Base-by-base conservation (phyloP, 2,113 vertebrate species). In the Tauraco erythrolophus region DNA sequence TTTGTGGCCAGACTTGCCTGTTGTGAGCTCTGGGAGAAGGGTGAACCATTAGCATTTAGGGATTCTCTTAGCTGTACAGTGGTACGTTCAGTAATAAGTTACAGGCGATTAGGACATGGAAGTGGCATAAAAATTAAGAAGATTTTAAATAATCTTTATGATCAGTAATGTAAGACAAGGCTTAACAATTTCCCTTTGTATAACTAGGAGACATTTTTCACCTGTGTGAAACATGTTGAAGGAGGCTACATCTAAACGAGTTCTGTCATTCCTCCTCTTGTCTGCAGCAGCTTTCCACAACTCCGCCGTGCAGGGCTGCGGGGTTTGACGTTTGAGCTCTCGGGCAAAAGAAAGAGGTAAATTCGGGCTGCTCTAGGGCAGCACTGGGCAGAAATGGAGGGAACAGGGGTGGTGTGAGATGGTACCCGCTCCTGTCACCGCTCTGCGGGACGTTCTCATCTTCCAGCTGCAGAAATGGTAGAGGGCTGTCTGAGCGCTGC, bases 401-500 rank as follows among this genome's bases (percentile, higher is more conserved):
- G 10, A 28, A 48, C 33, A 53, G 64, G 45, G 60, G 77, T 1
- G 1, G 28, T 28, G 53, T 33, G 74, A 78, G 82, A 33, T 11
- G 9, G 35, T 39, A 50, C 23, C 0, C 0, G 0, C 28, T 76
- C 27, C 66, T 71, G 39, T 19, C 14, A 1, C 25, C 11, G 72
- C 68, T 54, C 76, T 4, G 33, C 5, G 1, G 23, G 80, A 57
- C 3, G 0, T 39, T 14, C 7, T 9, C 12, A 1, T 9, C 43
- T 11, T 35, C 41, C 71, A 68, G 92, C 68, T 65, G 58, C 62
- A 84, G 70, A 35, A 75, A 43, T 5, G 41, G 81, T 8, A 50
- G 30, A n/a, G 37, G 62, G 62, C 13, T 57, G 27, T 18, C 68
- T 50, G 43, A 33, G 43, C 7, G 31, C 54, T 56, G 54, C 39